Evolutionary conservation across 2,888 invertebrate genomes (phyloP), one percentile per base, ranked within the genome.

Genomic region (Drosophila vallismaia): DNA sequence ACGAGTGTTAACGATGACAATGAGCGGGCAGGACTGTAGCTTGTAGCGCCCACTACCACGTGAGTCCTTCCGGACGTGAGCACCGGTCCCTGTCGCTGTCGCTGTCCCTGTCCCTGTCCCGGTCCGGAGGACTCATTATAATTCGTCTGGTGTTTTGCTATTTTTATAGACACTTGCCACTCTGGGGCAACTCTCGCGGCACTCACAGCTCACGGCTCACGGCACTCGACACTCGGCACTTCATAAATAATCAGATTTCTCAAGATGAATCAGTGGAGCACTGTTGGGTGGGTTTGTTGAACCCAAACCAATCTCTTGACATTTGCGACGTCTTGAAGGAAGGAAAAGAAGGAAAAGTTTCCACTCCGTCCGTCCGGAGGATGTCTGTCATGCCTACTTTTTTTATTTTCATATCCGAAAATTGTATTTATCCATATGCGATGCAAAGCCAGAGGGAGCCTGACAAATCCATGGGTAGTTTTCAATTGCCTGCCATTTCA

Each of bases 131-230:
- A 54, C 70, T 81, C 76, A 82, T 79, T 79, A 79, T 57, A 63
- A 76, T 81, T 71, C 79, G 70, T 77, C 78, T 71, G 78, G 62
- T 68, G 74, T 75, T 66, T 63, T 72, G 53, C 74, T 60, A 69
- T 74, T 62, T 72, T 76, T 76, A 76, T 76, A 76, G 76, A 76
- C 74, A 66, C 66, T 59, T 68, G 70, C 53, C 60, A 67, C 50
- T 53, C 50, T 45, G 49, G 50, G 38, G 63, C 57, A 57, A 50
- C 29, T 26, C 28, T 29, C 31, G 40, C 66, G 26, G 12, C 54
- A 10, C 36, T 36, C 36, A n/a, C 36, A n/a, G 36, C n/a, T n/a
- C 36, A 36, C 4, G 5, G 36, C 36, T 36, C 36, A 36, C n/a
- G 36, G 36, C 59, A 56, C 71, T 48, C 45, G 58, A 33, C 36